Percentiles rank a stretch among this genome's conserved stretches.
phyloP scores from a whole-genome alignment of 1,140 invertebrate genomes.

The Drosophila persimilis region DNA sequence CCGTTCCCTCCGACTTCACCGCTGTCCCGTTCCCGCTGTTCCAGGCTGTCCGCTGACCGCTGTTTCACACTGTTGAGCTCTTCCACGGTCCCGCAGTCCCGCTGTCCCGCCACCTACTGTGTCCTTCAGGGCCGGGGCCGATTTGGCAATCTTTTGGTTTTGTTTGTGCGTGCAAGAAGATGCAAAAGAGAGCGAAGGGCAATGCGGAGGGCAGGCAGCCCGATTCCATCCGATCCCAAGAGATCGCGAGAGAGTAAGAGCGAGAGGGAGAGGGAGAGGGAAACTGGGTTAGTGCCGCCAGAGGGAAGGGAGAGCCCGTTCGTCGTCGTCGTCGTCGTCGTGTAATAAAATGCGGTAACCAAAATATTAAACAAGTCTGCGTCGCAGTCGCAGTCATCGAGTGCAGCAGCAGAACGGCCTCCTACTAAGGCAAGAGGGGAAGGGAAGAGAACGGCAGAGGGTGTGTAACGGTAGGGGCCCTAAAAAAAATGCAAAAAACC shows the following conservation, averaged over 20 bases:
- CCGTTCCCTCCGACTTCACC: not conserved
- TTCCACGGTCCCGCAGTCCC: too few relatives aligned
- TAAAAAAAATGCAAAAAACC: conserved; percentile 41
- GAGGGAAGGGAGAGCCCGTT: conserved; percentile 5
- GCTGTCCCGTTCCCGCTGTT: conserved; percentile 14
- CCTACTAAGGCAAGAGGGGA: not conserved
- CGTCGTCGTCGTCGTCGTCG: conserved; percentile 1
- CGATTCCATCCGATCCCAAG: conserved; percentile 1
- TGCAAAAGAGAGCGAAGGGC: too few relatives aligned
- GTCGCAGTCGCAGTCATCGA: not conserved
- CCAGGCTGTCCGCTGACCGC: too few relatives aligned
- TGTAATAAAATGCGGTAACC: conserved; percentile 51
- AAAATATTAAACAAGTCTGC: conserved; percentile 41
- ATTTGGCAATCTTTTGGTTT: too few relatives aligned
- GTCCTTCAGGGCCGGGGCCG: too few relatives aligned
- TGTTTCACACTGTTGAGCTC: too few relatives aligned
- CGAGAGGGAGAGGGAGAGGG: conserved; percentile 19
- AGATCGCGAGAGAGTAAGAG: not conserved
- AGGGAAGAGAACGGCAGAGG: not conserved
- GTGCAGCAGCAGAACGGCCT: conserved; percentile 25
- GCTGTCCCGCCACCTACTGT: too few relatives aligned
- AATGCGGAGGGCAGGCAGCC: too few relatives aligned
- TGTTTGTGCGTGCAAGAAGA: too few relatives aligned
- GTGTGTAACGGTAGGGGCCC: conserved; percentile 7
- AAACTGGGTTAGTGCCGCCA: conserved; percentile 54